Evolutionary conservation across 1,140 invertebrate genomes (phyloP).

Genomic region (Aphidius ervi): DNA sequence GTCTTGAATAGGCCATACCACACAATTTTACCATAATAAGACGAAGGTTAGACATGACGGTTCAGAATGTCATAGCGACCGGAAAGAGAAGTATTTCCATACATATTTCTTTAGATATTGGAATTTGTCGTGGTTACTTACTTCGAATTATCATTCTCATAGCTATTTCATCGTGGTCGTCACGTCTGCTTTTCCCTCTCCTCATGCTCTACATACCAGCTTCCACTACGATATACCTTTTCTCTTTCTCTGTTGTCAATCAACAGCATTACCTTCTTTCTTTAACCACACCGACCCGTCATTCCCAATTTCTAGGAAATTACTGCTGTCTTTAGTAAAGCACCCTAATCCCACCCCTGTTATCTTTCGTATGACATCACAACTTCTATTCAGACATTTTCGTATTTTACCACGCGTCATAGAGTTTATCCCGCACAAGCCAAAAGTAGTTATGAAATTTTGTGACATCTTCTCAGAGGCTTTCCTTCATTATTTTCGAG

Average conservation of each 20-base stretch:
- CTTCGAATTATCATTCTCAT: constrained; percentile 51
- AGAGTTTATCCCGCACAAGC: background rate
- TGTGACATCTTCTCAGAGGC: background rate
- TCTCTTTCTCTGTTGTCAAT: constrained; percentile 27
- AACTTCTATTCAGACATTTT: constrained; percentile 12
- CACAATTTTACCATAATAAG: too few relatives aligned
- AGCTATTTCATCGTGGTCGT: constrained; percentile 41
- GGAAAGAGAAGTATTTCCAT: background rate
- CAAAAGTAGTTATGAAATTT: constrained; percentile 8
- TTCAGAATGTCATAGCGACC: too few relatives aligned
- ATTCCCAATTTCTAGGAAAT: constrained; percentile 18
- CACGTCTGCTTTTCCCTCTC: constrained; percentile 31
- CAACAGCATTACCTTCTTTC: constrained; percentile 29
- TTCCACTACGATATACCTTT: background rate
- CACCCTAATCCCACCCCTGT: too few relatives aligned
- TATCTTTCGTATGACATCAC: background rate
- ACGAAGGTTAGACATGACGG: too few relatives aligned
- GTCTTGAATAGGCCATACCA: too few relatives aligned
- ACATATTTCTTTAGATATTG: constrained; percentile 52
- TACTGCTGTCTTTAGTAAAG: background rate
- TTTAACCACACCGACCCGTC: constrained; percentile 12
- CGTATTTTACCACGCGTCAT: constrained; percentile 13
- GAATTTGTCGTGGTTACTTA: constrained; percentile 52
- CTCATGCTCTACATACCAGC: constrained; percentile 10
- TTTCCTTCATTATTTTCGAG: too few relatives aligned